Percentiles rank a stretch among this genome's conserved stretches.
Evolutionary conservation across 2,888 invertebrate genomes (phyloP).

Genomic region (Thysanoteuthis rhombus): DNA sequence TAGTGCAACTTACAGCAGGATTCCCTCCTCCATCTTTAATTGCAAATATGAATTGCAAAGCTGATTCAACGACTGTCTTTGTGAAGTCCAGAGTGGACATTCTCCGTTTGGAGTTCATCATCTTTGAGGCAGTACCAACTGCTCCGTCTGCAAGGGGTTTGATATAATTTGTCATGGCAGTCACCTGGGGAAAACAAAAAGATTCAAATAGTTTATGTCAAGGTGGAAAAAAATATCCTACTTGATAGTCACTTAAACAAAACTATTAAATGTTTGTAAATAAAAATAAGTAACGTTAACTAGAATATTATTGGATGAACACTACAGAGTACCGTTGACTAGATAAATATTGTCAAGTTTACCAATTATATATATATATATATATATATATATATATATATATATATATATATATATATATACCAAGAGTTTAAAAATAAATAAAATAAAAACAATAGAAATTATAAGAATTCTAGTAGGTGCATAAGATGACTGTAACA

Average conservation of each 20-base stretch:
- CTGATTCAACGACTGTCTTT: conserved; percentile 94
- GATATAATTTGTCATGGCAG: conserved; percentile 71
- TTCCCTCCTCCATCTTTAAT: conserved; percentile 93
- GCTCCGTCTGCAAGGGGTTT: conserved; percentile 86
- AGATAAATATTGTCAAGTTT: too few species aligned
- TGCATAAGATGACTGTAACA: too few species aligned
- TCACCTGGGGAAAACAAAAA: conserved; percentile 48
- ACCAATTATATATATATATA: too few species aligned
- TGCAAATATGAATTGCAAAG: conserved; percentile 83
- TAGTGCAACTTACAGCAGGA: conserved; percentile 77
- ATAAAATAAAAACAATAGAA: too few species aligned
- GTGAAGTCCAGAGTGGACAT: conserved; percentile 88
- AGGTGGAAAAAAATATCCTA: neutral
- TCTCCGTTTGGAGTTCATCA: conserved; percentile 88
- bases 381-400: too few species aligned
- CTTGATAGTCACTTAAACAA: too few species aligned
- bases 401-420: too few species aligned
- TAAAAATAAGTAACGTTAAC: neutral
- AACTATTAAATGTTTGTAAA: neutral
- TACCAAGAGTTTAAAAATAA: too few species aligned
- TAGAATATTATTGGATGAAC: too few species aligned
- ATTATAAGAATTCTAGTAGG: too few species aligned
- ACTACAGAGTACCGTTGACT: too few species aligned
- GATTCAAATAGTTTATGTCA: neutral
- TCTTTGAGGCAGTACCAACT: conserved; percentile 81